phyloP scores from a whole-genome alignment of 2,113 vertebrate genomes.

The Varanus salvator region DNA sequence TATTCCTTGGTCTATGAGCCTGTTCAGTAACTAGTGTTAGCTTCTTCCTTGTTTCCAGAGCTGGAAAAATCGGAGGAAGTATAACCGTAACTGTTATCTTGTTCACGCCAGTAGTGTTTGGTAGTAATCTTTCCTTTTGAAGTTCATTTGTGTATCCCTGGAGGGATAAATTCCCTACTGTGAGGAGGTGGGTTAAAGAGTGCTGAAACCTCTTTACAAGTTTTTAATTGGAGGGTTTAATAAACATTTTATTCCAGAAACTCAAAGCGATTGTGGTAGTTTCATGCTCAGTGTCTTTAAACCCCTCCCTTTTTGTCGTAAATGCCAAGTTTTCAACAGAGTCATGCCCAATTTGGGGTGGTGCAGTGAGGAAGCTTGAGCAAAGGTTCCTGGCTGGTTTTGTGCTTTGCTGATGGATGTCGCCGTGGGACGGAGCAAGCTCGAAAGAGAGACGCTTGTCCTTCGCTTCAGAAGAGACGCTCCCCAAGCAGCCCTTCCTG shows the following conservation, averaged over 20 bases:
- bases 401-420: background rate
- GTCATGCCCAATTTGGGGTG: slow-evolving; percentile 36
- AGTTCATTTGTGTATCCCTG: slow-evolving; percentile 78
- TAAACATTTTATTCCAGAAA: slow-evolving; percentile 79
- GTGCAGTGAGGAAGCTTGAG: background rate
- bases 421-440: background rate
- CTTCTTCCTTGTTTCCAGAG: slow-evolving; percentile 72
- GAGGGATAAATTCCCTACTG: slow-evolving; percentile 82
- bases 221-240: slow-evolving; percentile 81
- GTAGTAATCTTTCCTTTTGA: slow-evolving; percentile 82
- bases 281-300: slow-evolving; percentile 51
- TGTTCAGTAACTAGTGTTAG: slow-evolving; percentile 71
- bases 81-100: slow-evolving; percentile 76
- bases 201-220: slow-evolving; percentile 76
- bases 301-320: slow-evolving; percentile 51
- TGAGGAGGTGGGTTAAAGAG: slow-evolving; percentile 81
- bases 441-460: no score
- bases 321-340: slow-evolving; percentile 51
- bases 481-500: background rate
- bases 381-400: background rate
- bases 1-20: slow-evolving; percentile 57
- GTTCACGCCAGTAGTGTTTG: slow-evolving; percentile 76
- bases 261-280: slow-evolving; percentile 66
- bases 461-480: no score
- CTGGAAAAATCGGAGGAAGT: slow-evolving; percentile 73